A percentile compares a stretch with the other conserved stretches of the same genome.
These are phyloP conservation scores for Melolontha melolontha DNA, from an alignment of 2,888 invertebrate species.

Conservation along the genomic window DNA sequence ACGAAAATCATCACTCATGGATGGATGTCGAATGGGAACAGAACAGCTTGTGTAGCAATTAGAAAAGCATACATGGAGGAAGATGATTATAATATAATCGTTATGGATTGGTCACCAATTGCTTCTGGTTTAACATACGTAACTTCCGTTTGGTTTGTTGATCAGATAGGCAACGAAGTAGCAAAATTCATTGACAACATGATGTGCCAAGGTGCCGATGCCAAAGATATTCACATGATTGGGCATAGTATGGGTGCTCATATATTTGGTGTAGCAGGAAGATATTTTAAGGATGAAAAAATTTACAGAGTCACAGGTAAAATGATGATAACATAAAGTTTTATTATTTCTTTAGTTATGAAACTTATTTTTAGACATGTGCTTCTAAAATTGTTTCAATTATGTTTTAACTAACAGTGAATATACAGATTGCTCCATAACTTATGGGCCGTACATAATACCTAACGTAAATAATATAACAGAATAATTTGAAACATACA, in stretches of 20 bases:
- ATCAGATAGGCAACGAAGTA: slow-evolving; percentile 66
- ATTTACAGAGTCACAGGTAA: slow-evolving; percentile 73
- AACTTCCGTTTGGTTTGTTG: slow-evolving; percentile 60
- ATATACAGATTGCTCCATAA: no score
- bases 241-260: slow-evolving; percentile 74
- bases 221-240: slow-evolving; percentile 68
- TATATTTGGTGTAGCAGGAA: slow-evolving; percentile 65
- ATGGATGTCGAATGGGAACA: slow-evolving; percentile 66
- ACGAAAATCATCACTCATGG: slow-evolving; percentile 69
- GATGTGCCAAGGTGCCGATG: slow-evolving; percentile 57
- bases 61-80: slow-evolving; percentile 65
- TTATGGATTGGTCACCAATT: slow-evolving; percentile 65
- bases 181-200: slow-evolving; percentile 65
- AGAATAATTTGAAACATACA: no score
- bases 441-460: no score
- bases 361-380: no score
- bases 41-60: slow-evolving; percentile 64
- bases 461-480: no score
- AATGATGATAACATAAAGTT: background rate
- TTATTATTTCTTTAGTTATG: no score
- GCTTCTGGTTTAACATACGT: slow-evolving; percentile 56
- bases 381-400: no score
- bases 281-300: slow-evolving; percentile 62
- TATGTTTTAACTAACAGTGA: no score
- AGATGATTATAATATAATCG: slow-evolving; percentile 68